A percentile compares a stretch with the other conserved stretches of the same genome.
Evolutionary conservation across 2,113 vertebrate genomes (phyloP).

Genomic region (Lamprotornis superbus): DNA sequence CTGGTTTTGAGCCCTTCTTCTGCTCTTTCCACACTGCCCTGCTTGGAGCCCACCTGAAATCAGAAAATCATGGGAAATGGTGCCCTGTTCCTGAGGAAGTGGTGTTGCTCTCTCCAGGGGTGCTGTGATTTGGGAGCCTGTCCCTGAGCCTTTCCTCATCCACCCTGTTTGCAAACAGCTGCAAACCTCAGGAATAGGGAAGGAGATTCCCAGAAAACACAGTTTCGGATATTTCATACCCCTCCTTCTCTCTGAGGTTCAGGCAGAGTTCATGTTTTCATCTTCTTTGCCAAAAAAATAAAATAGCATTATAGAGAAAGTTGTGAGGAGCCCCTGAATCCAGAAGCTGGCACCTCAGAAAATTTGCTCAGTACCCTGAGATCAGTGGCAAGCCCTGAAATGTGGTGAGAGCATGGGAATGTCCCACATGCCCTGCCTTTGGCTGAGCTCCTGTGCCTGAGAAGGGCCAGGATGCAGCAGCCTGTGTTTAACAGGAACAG

Average conservation of each 20-base stretch:
- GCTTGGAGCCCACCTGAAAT: neutral
- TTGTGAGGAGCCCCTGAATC: neutral
- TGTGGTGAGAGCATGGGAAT: accelerated
- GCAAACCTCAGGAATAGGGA: neutral
- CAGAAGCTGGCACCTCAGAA: neutral
- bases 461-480: neutral
- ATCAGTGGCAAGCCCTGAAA: neutral
- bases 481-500: neutral
- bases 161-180: neutral
- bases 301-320: neutral
- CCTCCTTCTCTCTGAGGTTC: neutral
- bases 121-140: neutral
- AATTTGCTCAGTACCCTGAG: neutral
- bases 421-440: neutral
- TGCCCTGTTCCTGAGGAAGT: neutral
- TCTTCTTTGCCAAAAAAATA: neutral
- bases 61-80: neutral
- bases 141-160: neutral
- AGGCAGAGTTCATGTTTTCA: neutral
- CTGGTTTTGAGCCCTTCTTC: neutral
- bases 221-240: neutral
- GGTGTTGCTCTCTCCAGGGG: neutral
- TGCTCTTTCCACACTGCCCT: neutral
- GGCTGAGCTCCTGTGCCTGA: neutral
- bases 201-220: neutral